Evolutionary conservation across 2,888 invertebrate genomes (phyloP).

Genomic region (Galerucella calmariensis): DNA sequence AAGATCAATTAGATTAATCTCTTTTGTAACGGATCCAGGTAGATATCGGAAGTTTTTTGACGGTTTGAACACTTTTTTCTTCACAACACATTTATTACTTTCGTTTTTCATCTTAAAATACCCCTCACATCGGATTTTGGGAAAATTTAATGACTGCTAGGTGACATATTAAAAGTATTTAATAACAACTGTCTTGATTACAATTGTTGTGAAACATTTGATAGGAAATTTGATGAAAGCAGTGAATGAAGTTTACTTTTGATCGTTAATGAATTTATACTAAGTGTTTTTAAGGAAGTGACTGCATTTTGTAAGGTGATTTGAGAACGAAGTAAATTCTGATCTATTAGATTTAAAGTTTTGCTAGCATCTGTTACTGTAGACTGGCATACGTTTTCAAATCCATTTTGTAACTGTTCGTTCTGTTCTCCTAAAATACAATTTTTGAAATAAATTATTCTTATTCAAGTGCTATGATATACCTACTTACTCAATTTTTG

Average conservation of each 20-base stretch:
- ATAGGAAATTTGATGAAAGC: constrained; percentile 58
- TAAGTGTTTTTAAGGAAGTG: constrained; percentile 57
- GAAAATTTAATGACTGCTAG: not conserved
- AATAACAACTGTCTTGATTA: not conserved
- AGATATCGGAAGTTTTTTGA: constrained; percentile 27
- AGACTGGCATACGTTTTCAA: constrained; percentile 54
- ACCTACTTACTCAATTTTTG: constrained; percentile 56
- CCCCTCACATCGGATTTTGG: not conserved
- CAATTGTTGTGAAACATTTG: constrained; percentile 51
- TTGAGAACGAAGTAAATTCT: constrained; percentile 61
- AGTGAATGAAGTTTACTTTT: constrained; percentile 59
- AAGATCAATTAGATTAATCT: constrained; percentile 19
- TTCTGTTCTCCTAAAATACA: constrained; percentile 60
- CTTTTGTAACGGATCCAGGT: constrained; percentile 7
- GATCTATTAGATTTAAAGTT: constrained; percentile 57
- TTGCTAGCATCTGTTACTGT: constrained; percentile 56
- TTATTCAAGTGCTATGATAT: not conserved
- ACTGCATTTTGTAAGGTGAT: constrained; percentile 61
- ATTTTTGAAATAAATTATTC: not conserved
- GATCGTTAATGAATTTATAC: constrained; percentile 56
- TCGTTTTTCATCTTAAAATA: not conserved
- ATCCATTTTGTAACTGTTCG: constrained; percentile 53
- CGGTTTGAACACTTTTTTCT: constrained; percentile 25
- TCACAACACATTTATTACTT: not conserved
- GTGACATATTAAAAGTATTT: not conserved